Conservation (phyloP, 2,888 invertebrate species). For the Byasa hedistus region DNA sequence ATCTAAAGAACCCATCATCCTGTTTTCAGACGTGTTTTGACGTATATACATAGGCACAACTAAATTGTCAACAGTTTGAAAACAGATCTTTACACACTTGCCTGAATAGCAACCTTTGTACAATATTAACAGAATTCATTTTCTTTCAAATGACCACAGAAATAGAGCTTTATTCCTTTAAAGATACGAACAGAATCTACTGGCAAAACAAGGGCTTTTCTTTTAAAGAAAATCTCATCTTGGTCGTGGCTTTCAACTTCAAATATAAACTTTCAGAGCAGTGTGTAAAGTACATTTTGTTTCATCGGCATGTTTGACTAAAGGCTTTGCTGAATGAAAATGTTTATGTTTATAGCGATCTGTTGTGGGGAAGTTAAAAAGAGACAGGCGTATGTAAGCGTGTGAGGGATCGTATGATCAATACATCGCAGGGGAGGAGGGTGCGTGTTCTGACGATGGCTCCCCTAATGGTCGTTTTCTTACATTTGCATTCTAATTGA, state of each 20-base stretch:
- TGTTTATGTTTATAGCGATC: slow-evolving; percentile 78
- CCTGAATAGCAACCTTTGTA: slow-evolving; percentile 50
- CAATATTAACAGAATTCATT: slow-evolving; percentile 65
- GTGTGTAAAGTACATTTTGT: slow-evolving; percentile 34
- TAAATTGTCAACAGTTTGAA: slow-evolving; percentile 60
- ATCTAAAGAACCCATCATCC: slow-evolving; percentile 45
- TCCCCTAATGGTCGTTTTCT: slow-evolving; percentile 76
- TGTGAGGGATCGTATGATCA: slow-evolving; percentile 74
- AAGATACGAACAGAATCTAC: slow-evolving; percentile 73
- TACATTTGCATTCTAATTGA: slow-evolving; percentile 79
- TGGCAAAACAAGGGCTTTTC: slow-evolving; percentile 65
- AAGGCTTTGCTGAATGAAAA: slow-evolving; percentile 54
- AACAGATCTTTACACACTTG: slow-evolving; percentile 34
- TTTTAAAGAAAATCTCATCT: slow-evolving; percentile 37
- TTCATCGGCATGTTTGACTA: slow-evolving; percentile 30
- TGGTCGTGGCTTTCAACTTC: neutral
- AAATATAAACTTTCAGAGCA: slow-evolving; percentile 22
- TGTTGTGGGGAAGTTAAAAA: slow-evolving; percentile 77
- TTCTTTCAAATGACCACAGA: slow-evolving; percentile 65
- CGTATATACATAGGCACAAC: slow-evolving; percentile 38
- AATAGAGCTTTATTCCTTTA: slow-evolving; percentile 79
- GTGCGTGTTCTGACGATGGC: slow-evolving; percentile 48
- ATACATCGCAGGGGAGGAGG: slow-evolving; percentile 61
- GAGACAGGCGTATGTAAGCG: slow-evolving; percentile 76
- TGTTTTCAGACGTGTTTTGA: slow-evolving; percentile 53